A percentile compares a stretch with the other conserved stretches of the same genome.
These are phyloP conservation scores for Elephantulus edwardii DNA, from an alignment of 2,113 vertebrate genomes.

Conservation along the genomic window DNA sequence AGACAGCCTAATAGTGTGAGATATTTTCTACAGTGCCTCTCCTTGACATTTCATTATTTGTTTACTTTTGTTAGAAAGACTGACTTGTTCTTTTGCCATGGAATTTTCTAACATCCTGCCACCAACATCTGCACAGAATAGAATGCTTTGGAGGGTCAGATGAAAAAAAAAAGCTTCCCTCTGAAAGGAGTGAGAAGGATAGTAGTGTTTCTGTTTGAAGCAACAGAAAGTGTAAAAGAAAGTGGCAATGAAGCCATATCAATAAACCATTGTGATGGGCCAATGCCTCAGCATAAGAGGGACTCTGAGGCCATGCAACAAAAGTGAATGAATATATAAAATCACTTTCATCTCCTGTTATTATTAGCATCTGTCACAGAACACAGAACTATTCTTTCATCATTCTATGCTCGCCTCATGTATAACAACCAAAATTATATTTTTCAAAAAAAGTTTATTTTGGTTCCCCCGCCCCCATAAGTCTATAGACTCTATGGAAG, in stretches of 20 bases:
- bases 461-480: neutral
- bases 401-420: neutral
- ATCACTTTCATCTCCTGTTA: neutral
- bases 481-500: neutral
- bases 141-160: conserved; percentile 45
- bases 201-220: conserved; percentile 59
- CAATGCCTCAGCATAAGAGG: no score
- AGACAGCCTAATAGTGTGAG: neutral
- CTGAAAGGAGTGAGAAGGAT: conserved; percentile 38
- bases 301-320: neutral
- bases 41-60: neutral
- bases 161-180: conserved; percentile 41
- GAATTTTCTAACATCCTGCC: conserved; percentile 64
- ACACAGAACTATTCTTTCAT: neutral
- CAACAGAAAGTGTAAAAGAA: conserved; percentile 9
- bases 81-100: conserved; percentile 36
- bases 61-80: conserved; percentile 61
- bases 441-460: neutral
- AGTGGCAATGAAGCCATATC: neutral
- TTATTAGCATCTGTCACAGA: neutral
- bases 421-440: neutral
- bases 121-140: conserved; percentile 68
- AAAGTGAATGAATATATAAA: neutral
- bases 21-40: neutral
- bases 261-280: conserved; percentile 4